Evolutionary conservation across 2,888 invertebrate genomes (phyloP), one percentile per base, ranked within the genome.

Genomic region (Parnassius apollo): DNA sequence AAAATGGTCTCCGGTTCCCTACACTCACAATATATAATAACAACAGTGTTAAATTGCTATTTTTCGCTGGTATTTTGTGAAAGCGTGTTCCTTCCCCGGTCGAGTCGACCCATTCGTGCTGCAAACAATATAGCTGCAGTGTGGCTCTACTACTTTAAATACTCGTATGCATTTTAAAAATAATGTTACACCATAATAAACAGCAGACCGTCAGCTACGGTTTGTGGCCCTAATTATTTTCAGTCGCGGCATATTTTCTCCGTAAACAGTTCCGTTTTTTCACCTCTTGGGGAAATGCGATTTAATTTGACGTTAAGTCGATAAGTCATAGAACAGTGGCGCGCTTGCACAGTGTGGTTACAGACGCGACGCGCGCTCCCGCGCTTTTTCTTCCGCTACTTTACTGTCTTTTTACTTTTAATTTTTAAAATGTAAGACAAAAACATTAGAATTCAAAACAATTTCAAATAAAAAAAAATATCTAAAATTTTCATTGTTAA

Each of bases 241-340:
- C 83, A 85, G 83, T 78, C 74, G 78, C 75, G 78, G 75, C 69
- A 76, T 72, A 82, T 89, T 88, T 89, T 88, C 87, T 83, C 83
- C 75, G 78, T 78, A 79, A 83, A 77, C 77, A 75, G 82, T 82
- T 85, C 81, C 78, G 85, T 86, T 87, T 88, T 88, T 86, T 86
- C 82, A 83, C 78, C 81, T 83, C 83, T 75, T 69, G 82, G 86
- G 84, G 86, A 88, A 89, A 90, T 84, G 84, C 78, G 75, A 83
- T 82, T 76, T 83, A 85, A 86, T 86, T 88, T 81, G 76, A 82
- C 83, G 88, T 78, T 74, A 82, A 83, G 74, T 78, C 78, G 88
- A 78, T 74, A 82, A 83, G 74, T 78, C 78, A 83, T 84, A 81
- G 86, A 80, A 78, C 76, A 69, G 72, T 66, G 60, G 64, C 69